phyloP scores from a whole-genome alignment of 2,113 vertebrate species.

The Chaetorhynchus papuensis region DNA sequence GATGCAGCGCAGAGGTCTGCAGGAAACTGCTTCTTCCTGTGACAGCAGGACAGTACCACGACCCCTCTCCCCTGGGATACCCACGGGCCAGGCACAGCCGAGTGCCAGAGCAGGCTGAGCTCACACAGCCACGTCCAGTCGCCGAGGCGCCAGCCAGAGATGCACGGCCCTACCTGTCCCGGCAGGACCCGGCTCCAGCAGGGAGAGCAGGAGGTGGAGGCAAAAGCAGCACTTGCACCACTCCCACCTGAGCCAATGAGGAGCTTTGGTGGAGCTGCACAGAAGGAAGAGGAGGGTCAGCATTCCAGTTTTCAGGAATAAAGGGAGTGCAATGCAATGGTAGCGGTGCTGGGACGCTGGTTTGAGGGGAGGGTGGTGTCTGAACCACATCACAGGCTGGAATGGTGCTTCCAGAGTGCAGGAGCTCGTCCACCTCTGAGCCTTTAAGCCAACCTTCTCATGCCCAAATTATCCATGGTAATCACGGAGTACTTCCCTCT shows the following conservation, averaged over 20 bases:
- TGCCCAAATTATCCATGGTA: neutral
- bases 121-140: neutral
- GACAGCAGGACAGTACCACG: neutral
- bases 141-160: rapidly evolving
- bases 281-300: neutral
- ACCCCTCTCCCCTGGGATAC: neutral
- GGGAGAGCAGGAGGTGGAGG: neutral
- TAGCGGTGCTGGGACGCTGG: neutral
- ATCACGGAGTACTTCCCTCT: neutral
- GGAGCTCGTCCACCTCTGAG: neutral
- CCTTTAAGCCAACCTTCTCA: neutral
- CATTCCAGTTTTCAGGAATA: neutral
- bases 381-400: neutral
- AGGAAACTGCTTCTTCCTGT: slow-evolving; percentile 39
- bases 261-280: neutral
- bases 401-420: neutral
- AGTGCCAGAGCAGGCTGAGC: neutral
- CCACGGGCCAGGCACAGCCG: neutral
- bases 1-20: neutral
- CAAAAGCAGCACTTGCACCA: rapidly evolving
- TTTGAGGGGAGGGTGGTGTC: neutral
- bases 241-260: neutral
- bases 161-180: neutral
- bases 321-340: rapidly evolving
- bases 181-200: neutral